These are phyloP conservation scores for Herpetotheres cachinnans DNA, from an alignment of 2,113 vertebrate genomes.

Conservation along the genomic window DNA sequence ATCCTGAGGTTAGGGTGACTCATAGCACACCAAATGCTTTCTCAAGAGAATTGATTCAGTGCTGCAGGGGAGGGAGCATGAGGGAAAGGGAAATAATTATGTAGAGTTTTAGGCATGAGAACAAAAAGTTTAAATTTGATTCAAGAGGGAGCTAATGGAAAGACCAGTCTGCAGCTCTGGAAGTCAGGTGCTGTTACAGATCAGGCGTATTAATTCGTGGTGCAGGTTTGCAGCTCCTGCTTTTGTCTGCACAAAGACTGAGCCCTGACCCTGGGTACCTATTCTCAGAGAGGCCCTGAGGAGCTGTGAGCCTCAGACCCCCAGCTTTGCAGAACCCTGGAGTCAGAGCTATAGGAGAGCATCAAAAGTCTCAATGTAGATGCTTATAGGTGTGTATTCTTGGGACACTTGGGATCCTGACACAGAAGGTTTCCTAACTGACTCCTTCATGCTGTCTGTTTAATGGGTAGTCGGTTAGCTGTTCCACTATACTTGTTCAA, in stretches of 20 bases:
- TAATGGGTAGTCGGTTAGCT: not conserved
- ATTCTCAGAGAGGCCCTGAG: not conserved
- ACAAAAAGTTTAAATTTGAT: conserved; percentile 10
- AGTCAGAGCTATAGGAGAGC: not conserved
- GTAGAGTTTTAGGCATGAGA: not conserved
- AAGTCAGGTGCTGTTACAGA: not conserved
- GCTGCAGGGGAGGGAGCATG: not conserved
- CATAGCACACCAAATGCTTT: not conserved
- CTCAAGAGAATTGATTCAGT: not conserved
- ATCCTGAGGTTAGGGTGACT: not conserved
- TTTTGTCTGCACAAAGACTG: not conserved
- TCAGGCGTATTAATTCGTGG: not conserved
- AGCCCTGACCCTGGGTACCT: not conserved
- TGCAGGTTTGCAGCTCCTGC: not conserved
- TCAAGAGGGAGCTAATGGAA: not conserved
- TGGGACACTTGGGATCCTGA: not conserved
- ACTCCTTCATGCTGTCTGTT: not conserved
- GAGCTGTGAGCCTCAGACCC: not conserved
- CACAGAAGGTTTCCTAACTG: not conserved
- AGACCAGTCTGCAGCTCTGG: not conserved
- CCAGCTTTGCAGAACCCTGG: not conserved
- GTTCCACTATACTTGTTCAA: not conserved
- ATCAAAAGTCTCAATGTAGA: not conserved
- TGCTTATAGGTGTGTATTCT: not conserved
- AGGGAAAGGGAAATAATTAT: not conserved